Evolutionary conservation across 2,113 vertebrate genomes (phyloP).

Genomic region (Ophiodon elongatus): DNA sequence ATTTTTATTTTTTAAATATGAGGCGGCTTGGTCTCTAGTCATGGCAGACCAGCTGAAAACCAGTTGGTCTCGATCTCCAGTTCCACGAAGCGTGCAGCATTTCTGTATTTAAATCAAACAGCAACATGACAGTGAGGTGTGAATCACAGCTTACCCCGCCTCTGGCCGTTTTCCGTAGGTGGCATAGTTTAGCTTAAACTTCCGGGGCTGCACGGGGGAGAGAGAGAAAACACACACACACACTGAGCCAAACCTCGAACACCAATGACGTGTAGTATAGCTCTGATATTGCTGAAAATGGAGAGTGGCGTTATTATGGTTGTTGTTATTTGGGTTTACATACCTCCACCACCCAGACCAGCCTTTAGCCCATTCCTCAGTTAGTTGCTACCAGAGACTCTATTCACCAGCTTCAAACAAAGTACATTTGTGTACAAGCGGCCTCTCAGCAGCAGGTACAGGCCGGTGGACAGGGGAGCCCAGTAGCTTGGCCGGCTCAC

Average conservation of each 20-base stretch:
- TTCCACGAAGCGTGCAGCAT: neutral
- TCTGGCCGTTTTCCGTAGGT: conserved; percentile 86
- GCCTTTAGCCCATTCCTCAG: conserved; percentile 85
- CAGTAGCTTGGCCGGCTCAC: conserved; percentile 70
- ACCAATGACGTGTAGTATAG: conserved; percentile 71
- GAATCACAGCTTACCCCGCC: conserved; percentile 79
- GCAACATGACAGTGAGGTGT: neutral
- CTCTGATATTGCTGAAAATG: conserved; percentile 80
- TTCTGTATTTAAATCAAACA: neutral
- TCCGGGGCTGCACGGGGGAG: conserved; percentile 81
- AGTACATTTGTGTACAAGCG: conserved; percentile 82
- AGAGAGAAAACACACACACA: conserved; percentile 63
- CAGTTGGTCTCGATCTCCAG: neutral
- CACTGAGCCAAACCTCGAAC: conserved; percentile 41
- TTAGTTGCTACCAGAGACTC: conserved; percentile 87
- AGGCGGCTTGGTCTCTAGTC: neutral
- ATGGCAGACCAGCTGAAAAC: neutral
- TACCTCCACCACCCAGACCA: conserved; percentile 86
- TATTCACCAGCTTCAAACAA: conserved; percentile 87
- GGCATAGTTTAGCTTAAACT: conserved; percentile 89
- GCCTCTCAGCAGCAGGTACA: conserved; percentile 76
- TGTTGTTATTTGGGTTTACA: conserved; percentile 82
- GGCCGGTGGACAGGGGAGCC: conserved; percentile 76
- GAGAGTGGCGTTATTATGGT: conserved; percentile 74
- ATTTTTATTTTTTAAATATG: too few relatives aligned